Evolutionary conservation across 2,113 vertebrate genomes (phyloP).

Genomic region (Boleophthalmus pectinirostris): DNA sequence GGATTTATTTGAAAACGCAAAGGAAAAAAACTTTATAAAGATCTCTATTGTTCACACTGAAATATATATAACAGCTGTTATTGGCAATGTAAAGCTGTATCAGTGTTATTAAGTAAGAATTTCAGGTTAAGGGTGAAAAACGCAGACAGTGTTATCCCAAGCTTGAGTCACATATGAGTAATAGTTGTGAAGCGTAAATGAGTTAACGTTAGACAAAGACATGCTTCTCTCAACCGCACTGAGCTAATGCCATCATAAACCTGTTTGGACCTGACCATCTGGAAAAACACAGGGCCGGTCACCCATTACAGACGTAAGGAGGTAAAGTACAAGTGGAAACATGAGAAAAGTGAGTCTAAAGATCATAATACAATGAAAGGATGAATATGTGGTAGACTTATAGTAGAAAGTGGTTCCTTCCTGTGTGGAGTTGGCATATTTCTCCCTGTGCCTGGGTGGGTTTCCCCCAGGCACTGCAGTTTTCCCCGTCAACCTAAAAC

Average conservation of each 20-base stretch:
- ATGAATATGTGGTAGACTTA: too few relatives aligned
- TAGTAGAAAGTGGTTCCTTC: too few relatives aligned
- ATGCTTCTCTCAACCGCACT: not conserved
- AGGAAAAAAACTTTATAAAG: slow-evolving; percentile 20
- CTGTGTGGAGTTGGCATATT: too few relatives aligned
- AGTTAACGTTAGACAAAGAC: not conserved
- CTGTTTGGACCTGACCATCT: not conserved
- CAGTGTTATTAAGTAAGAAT: not conserved
- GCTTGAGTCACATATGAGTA: slow-evolving; percentile 11
- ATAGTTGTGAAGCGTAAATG: not conserved
- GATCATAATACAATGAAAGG: not conserved
- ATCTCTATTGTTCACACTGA: slow-evolving; percentile 6
- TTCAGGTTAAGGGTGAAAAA: not conserved
- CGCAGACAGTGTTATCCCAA: not conserved
- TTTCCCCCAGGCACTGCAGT: too few relatives aligned
- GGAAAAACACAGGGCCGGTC: not conserved
- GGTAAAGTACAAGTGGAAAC: not conserved
- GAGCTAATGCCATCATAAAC: not conserved
- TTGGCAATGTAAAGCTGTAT: not conserved
- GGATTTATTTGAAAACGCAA: slow-evolving; percentile 12
- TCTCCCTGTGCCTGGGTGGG: too few relatives aligned
- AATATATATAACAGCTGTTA: slow-evolving; percentile 15
- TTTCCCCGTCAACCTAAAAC: too few relatives aligned
- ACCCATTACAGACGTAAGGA: not conserved
- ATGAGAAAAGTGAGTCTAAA: not conserved